Evolutionary conservation across 64 coral and sea anemone genomes (phyloP), one percentile per base, ranked within the genome.

Genomic region (Montipora capricornis): DNA sequence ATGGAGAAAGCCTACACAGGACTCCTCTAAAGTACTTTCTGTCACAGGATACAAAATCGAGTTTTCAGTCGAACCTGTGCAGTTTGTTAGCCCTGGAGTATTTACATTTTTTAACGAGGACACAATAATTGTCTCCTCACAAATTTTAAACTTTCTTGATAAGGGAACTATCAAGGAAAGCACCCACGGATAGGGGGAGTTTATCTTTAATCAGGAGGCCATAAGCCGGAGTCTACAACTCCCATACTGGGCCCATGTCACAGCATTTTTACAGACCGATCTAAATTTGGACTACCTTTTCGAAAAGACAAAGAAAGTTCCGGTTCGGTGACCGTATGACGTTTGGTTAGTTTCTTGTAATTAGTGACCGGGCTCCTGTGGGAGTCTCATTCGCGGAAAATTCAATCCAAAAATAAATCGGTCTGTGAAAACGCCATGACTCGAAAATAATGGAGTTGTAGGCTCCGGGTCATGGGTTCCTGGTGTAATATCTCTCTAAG

Each of bases 1-100:
- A 87, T 87, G 66, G 68, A 68, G 62, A 74, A 49, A 87, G 68
- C 62, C 74, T 69, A 87, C 84, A 87, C 59, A 69, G 22, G 68
- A 74, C 68, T 87, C 84, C 44, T 47, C 67, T 44, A 87, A 71
- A 47, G 29, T 87, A 68, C 74, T 69, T 68, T 44, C 84, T 87
- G 84, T 87, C 20, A 87, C 84, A 68, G 84, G 84, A 87, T 84
- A 82, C 50, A 82, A 82, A 57, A 82, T 82, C 24, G 50, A 82
- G 19, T 82, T 85, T 85, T 61, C 47, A 61, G 82, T 85, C 60
- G 12, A 85, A 9, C 82, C 82, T 61, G 82, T 85, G 51, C 82
- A 85, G 77, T 29, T 29, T 29, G 29, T 79, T 79, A 44, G 77
- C 4, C 74, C 74, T 76, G 74, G 67, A 0, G 13, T 20, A 70